Conservation (phyloP, 2,888 invertebrate species). For the Leptopterna dolabrata region DNA sequence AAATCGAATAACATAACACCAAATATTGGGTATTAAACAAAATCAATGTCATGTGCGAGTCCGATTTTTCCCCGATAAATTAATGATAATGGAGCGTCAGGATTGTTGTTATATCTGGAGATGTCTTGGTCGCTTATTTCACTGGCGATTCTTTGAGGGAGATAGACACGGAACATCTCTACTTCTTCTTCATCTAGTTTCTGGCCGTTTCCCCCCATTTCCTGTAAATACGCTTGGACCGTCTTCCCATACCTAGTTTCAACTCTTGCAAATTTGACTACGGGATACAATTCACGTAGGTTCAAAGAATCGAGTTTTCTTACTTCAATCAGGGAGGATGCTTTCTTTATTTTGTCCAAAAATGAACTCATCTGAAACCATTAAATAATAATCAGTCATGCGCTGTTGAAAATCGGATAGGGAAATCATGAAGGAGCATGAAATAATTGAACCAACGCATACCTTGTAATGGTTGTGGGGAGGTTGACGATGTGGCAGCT, state of each 20-base stretch:
- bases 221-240: constrained; percentile 1
- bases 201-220: neutral
- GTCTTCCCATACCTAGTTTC: neutral
- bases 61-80: neutral
- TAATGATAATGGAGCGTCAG: neutral
- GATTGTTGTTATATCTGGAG: neutral
- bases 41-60: constrained; percentile 1
- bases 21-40: neutral
- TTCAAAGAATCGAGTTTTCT: neutral
- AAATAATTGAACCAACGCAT: neutral
- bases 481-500: neutral
- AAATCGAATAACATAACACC: too few relatives aligned
- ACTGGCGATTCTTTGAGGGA: neutral
- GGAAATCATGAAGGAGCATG: neutral
- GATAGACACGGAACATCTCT: constrained; percentile 1
- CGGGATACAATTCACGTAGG: neutral
- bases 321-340: neutral
- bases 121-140: neutral
- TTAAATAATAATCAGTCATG: neutral
- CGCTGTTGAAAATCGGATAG: neutral
- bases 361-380: neutral
- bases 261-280: neutral
- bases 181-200: neutral
- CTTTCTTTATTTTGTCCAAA: neutral
- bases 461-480: neutral